Base-by-base conservation (phyloP, 1,140 invertebrate species). In the Coptotermes formosanus region DNA sequence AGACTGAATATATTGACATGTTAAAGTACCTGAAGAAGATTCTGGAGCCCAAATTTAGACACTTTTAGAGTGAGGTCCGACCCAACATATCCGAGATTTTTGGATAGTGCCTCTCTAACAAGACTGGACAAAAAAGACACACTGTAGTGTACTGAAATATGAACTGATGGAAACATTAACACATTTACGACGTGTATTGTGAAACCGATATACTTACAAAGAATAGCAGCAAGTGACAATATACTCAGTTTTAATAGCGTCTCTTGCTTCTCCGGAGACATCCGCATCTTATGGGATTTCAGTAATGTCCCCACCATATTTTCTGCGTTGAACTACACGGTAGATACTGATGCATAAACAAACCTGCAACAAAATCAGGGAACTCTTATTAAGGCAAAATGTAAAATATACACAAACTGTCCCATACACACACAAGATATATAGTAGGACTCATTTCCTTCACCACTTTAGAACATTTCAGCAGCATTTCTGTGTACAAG, bases 201-300 rank as follows among this genome's bases (percentile, higher is more conserved):
- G 7, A 48, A 30, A 55, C 25, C 21, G 30, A 3, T 25, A 69
- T 88, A 95, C 96, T 96, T 94, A 99, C 98, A 98, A 88, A 99
- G 92, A 89, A 99, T 95, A 86, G 96, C 96, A 88, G 97, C 97
- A 89, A 98, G 93, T 81, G 97, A 96, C 83, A 99, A 93, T 90
- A 99, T 96, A 86, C 96, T 94, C 89, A 99, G 92, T 91, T 99
- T 99, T 87, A 99, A 93, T 88, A 99, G 94, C 69, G 97, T 98
- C 91, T 99, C 97, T 90, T 99, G 97, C 91, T 99, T 99, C 89
- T 99, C 97, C 38, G 94, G 91, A n/a, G 94, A 94, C 92, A 95
- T 92, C 25, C 91, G 90, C 85, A 92, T 87, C 44, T 32, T 43
- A 82, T 82, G 59, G 2, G 86, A 82, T 45, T 87, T 87, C 43